These are phyloP conservation scores for Caenorhabditis tropicalis DNA, from an alignment of 1,140 invertebrate species.

Conservation along the genomic window DNA sequence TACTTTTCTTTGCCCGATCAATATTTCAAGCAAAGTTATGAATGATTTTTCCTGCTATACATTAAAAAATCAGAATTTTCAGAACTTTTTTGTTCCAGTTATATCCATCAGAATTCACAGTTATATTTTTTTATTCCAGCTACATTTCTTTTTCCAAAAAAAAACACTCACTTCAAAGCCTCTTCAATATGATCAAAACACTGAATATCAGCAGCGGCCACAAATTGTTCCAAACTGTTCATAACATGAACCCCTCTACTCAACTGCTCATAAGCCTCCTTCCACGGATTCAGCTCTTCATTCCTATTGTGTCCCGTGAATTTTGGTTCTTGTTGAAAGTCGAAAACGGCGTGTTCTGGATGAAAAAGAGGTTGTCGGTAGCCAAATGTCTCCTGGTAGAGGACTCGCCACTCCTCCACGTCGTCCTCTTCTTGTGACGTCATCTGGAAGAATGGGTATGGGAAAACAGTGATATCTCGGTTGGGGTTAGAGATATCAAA, in stretches of 20 bases:
- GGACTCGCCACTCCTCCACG: conserved; percentile 6
- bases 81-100: too few relatives aligned
- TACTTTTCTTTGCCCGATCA: too few relatives aligned
- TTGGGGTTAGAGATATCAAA: too few relatives aligned
- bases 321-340: neutral
- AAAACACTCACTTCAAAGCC: neutral
- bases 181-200: conserved; percentile 38
- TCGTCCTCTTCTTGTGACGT: neutral
- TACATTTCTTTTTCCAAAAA: neutral
- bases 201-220: conserved; percentile 1
- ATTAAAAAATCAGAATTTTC: too few relatives aligned
- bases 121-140: too few relatives aligned
- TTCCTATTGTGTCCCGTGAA: neutral
- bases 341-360: conserved; percentile 5
- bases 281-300: conserved; percentile 19
- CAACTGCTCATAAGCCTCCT: conserved; percentile 5
- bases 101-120: too few relatives aligned
- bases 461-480: neutral
- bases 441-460: neutral
- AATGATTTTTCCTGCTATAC: too few relatives aligned
- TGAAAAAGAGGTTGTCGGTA: neutral
- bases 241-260: conserved; percentile 9
- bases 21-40: too few relatives aligned
- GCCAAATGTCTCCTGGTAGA: conserved; percentile 28
- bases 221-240: conserved; percentile 9